These are phyloP conservation scores for Hoplodrina blanda DNA, from an alignment of 2,888 invertebrate species.

Conservation along the genomic window DNA sequence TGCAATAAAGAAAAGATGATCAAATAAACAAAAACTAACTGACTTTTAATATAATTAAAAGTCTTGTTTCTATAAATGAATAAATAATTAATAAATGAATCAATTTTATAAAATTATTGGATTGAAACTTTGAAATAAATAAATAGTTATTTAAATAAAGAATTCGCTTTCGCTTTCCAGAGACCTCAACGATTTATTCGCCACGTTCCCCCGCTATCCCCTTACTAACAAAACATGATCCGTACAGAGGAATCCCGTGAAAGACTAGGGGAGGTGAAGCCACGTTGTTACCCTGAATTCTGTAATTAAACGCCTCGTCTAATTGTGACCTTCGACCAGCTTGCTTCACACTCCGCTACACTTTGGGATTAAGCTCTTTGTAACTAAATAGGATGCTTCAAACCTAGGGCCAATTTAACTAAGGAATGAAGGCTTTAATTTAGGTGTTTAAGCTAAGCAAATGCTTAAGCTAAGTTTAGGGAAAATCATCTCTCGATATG, in stretches of 20 bases:
- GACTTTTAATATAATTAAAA: no score
- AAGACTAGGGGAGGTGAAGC: slow-evolving; percentile 87
- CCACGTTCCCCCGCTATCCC: slow-evolving; percentile 45
- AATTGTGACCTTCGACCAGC: slow-evolving; percentile 85
- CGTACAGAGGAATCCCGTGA: slow-evolving; percentile 82
- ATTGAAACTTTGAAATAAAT: no score
- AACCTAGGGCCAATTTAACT: slow-evolving; percentile 43
- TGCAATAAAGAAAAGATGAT: no score
- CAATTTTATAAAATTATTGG: no score
- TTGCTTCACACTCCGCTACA: slow-evolving; percentile 79
- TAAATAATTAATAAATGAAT: no score
- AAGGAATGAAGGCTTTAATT: slow-evolving; percentile 13
- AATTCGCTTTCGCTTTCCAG: no score
- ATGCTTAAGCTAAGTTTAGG: slow-evolving; percentile 3
- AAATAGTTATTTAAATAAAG: no score
- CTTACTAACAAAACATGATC: slow-evolving; percentile 21
- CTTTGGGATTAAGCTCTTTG: slow-evolving; percentile 74
- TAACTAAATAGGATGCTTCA: slow-evolving; percentile 66
- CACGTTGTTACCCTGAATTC: slow-evolving; percentile 86
- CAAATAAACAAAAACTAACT: no score
- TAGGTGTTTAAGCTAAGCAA: no score
- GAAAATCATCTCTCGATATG: background rate
- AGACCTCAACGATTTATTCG: background rate
- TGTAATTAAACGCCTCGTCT: slow-evolving; percentile 90
- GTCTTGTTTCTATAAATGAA: no score